Percentiles rank a stretch among this genome's conserved stretches.
Evolutionary conservation across 2,113 vertebrate genomes (phyloP).

Genomic region (Serilophus lunatus): DNA sequence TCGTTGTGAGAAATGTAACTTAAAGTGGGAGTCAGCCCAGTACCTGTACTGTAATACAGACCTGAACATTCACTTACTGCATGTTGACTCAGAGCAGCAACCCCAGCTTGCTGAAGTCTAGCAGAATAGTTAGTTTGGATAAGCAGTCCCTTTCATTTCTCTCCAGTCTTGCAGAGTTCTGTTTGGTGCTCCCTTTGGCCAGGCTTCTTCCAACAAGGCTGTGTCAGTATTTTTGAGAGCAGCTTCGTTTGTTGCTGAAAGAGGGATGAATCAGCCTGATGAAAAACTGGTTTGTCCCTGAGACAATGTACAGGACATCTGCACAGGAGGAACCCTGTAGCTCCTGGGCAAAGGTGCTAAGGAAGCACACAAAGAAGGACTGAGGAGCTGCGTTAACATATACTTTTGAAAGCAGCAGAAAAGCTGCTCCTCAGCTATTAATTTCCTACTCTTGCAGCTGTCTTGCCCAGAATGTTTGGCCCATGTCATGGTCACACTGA

Average conservation of each 20-base stretch:
- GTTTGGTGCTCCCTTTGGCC: not conserved
- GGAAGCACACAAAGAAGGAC: not conserved
- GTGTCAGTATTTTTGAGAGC: not conserved
- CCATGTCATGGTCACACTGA: not conserved
- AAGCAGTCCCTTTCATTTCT: not conserved
- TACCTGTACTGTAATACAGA: not conserved
- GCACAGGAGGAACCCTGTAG: fast-evolving
- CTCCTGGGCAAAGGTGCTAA: not conserved
- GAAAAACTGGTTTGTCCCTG: not conserved
- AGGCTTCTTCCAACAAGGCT: not conserved
- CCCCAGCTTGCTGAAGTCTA: not conserved
- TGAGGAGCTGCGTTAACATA: not conserved
- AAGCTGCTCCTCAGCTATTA: not conserved
- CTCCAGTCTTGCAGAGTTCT: not conserved
- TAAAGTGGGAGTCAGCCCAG: not conserved
- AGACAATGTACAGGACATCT: not conserved
- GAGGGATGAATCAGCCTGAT: not conserved
- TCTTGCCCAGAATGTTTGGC: not conserved
- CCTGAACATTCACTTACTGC: not conserved
- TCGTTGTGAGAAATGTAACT: not conserved
- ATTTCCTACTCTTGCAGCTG: not conserved
- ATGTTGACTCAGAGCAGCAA: not conserved
- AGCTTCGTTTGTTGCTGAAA: not conserved
- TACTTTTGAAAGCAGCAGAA: not conserved
- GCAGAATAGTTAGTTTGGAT: not conserved